Evolutionary conservation across 2,888 invertebrate species (phyloP).

Genomic region (Drosophila lutescens): DNA sequence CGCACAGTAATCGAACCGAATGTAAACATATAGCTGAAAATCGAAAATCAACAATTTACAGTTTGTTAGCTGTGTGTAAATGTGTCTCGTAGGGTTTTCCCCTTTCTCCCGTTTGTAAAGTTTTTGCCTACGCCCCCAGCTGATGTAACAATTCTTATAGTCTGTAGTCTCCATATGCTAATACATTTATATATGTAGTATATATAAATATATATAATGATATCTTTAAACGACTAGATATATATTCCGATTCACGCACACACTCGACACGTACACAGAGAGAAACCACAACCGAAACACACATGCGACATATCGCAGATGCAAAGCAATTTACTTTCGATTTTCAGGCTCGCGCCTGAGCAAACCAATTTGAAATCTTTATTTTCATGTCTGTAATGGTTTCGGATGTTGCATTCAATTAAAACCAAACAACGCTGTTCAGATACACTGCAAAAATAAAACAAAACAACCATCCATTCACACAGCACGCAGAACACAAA

Average conservation of each 20-base stretch:
- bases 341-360: constrained; percentile 15
- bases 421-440: constrained; percentile 25
- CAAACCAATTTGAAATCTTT: constrained; percentile 69
- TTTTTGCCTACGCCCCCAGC: constrained; percentile 47
- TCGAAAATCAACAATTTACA: constrained; percentile 19
- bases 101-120: constrained; percentile 56
- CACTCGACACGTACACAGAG: constrained; percentile 30
- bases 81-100: constrained; percentile 51
- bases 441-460: constrained; percentile 24
- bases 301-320: constrained; percentile 29
- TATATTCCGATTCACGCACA: constrained; percentile 71
- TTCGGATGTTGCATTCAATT: constrained; percentile 56
- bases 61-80: constrained; percentile 53
- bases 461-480: constrained; percentile 19
- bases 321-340: constrained; percentile 18
- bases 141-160: constrained; percentile 68
- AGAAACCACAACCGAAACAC: constrained; percentile 11
- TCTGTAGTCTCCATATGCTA: constrained; percentile 69
- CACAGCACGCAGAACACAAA: constrained; percentile 38
- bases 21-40: constrained; percentile 28
- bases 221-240: constrained; percentile 68
- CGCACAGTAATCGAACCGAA: constrained; percentile 27
- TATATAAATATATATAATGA: constrained; percentile 48
- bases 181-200: constrained; percentile 71
- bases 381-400: constrained; percentile 72